Base-by-base conservation (phyloP, 1,140 invertebrate species). In the Agrilus planipennis region DNA sequence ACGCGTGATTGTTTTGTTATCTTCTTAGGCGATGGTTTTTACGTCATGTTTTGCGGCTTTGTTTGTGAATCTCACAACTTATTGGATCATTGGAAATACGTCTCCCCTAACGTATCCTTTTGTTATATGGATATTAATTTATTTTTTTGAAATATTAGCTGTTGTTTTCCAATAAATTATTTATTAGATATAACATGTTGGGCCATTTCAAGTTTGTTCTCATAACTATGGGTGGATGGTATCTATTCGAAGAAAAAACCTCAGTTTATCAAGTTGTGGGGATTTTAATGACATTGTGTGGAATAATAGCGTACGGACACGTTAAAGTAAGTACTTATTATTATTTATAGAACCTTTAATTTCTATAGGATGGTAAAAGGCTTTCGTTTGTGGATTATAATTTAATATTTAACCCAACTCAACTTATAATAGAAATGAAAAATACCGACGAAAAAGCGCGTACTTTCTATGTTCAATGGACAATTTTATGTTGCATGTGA, bases 61-160 rank as follows among this genome's bases (percentile, higher is more conserved):
- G 15, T 36, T 36, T 22, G 34, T 36, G 3, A 36, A 36, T 22
- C 23, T 36, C 9, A 36, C 34, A 2, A 36, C 34, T 20, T 36
- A 36, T 23, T 36, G 34, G 34, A 36, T 36, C 10, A 22, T 36
- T 11, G 34, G 34, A 14, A 36, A 36, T 14, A 36, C 34, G 11
- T 36, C 34, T 6, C 34, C 34, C 4, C 19, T 36, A n/a, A 36
- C 34, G 34, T 36, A 36, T 36, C 21, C 23, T 36, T 36, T 36
- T 15, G 23, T 12, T 31, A 10, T 31, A 30, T n/a, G 12, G 29
- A 16, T 31, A 31, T 31, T 10, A 31, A n/a, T n/a, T n/a, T n/a
- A n/a, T n/a, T n/a, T n/a, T n/a, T n/a, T n/a, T n/a, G n/a, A n/a
- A n/a, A n/a, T n/a, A n/a, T n/a, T n/a, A n/a, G n/a, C n/a, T n/a